Conservation (phyloP, 2,888 invertebrate species). For the Drosophila trichaetosa region DNA sequence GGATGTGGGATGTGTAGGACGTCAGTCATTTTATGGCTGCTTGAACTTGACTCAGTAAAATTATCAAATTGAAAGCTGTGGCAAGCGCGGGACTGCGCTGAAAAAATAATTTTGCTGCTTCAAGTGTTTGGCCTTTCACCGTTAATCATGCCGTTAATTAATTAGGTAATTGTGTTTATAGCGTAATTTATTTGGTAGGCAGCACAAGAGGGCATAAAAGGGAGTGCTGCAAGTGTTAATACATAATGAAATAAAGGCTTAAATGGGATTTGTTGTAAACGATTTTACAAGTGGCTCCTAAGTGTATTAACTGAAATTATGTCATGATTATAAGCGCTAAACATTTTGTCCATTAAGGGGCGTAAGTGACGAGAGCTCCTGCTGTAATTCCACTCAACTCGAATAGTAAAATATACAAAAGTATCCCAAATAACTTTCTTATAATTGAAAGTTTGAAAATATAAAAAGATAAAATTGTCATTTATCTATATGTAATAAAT, state of each 20-base stretch:
- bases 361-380: not conserved
- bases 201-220: not conserved
- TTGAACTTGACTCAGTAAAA: constrained; percentile 62
- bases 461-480: not conserved
- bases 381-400: not conserved
- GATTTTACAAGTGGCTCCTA: constrained; percentile 41
- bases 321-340: constrained; percentile 5
- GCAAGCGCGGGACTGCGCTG: constrained; percentile 51
- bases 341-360: not conserved
- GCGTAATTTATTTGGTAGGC: constrained; percentile 51
- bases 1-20: constrained; percentile 14
- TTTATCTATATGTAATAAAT: not conserved
- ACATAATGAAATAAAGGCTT: constrained; percentile 66
- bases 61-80: constrained; percentile 62
- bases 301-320: constrained; percentile 27
- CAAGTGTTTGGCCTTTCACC: constrained; percentile 15
- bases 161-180: constrained; percentile 70
- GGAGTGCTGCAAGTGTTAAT: constrained; percentile 46
- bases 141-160: constrained; percentile 70
- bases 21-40: constrained; percentile 66
- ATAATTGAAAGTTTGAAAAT: not conserved
- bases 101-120: constrained; percentile 59
- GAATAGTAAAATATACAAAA: not conserved
- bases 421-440: not conserved
- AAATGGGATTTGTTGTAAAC: constrained; percentile 43